Evolutionary conservation across 1,140 invertebrate species (phyloP).

Genomic region (Ceratoteleas bidentatus): DNA sequence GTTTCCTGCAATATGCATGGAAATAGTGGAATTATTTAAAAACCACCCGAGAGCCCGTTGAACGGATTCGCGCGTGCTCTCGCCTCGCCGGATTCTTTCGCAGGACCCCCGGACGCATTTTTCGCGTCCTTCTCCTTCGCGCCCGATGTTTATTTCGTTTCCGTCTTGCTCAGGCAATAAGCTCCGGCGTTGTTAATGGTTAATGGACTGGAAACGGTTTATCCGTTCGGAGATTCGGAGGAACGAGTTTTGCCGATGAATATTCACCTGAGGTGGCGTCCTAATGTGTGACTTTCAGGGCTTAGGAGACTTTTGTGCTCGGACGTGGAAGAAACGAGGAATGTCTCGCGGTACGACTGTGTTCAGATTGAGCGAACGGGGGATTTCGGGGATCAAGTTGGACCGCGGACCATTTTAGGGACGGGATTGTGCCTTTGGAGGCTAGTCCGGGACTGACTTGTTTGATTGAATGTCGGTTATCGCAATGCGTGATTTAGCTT

Average conservation of each 20-base stretch:
- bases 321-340: background rate
- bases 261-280: slow-evolving; percentile 25
- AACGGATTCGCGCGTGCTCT: slow-evolving; percentile 64
- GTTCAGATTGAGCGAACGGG: slow-evolving; percentile 2
- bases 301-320: slow-evolving; percentile 17
- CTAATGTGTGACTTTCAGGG: slow-evolving; percentile 23
- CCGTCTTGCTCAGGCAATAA: slow-evolving; percentile 53
- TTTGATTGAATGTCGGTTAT: too few species aligned
- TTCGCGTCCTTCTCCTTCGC: slow-evolving; percentile 53
- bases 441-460: too few species aligned
- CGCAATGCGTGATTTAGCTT: too few species aligned
- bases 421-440: too few species aligned
- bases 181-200: slow-evolving; percentile 69
- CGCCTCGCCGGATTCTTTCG: slow-evolving; percentile 45
- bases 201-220: slow-evolving; percentile 78
- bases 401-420: background rate
- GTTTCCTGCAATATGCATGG: slow-evolving; percentile 82
- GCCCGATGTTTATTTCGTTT: slow-evolving; percentile 61
- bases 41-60: slow-evolving; percentile 72
- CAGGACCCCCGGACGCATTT: slow-evolving; percentile 25
- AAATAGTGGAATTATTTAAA: slow-evolving; percentile 82
- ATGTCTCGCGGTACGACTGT: slow-evolving; percentile 16
- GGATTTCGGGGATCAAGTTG: background rate
- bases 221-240: slow-evolving; percentile 55
- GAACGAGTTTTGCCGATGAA: slow-evolving; percentile 41